These are phyloP conservation scores for Invenusta paracnida DNA, from an alignment of 2,888 invertebrate species.

Conservation along the genomic window DNA sequence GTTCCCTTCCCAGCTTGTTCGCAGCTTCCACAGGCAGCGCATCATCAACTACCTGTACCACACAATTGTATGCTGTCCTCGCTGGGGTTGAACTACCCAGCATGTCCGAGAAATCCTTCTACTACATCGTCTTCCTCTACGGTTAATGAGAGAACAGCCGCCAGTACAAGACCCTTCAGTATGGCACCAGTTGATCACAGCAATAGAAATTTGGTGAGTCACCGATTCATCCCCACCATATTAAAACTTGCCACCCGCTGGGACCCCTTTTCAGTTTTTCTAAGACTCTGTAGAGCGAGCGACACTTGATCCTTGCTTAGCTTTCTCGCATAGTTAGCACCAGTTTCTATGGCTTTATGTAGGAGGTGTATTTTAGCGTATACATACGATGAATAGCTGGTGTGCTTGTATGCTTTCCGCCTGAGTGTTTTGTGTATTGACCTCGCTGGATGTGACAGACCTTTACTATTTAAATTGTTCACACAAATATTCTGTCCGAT, in stretches of 20 bases:
- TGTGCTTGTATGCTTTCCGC: too few relatives aligned
- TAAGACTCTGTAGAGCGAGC: neutral
- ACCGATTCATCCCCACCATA: neutral
- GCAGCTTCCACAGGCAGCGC: neutral
- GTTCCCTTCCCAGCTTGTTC: neutral
- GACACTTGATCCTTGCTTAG: constrained; percentile 26
- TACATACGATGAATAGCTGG: too few relatives aligned
- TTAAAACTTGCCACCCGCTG: neutral
- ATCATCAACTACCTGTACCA: neutral
- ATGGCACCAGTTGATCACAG: neutral
- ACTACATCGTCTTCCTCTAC: neutral
- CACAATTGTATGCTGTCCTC: constrained; percentile 18
- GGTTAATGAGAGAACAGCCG: neutral
- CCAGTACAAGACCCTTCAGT: neutral
- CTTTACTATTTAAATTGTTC: too few relatives aligned
- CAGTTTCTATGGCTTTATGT: too few relatives aligned
- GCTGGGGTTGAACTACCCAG: neutral
- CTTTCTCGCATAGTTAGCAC: too few relatives aligned
- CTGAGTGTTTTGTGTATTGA: too few relatives aligned
- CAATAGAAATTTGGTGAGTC: constrained; percentile 13
- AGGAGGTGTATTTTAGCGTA: neutral
- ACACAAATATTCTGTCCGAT: too few relatives aligned
- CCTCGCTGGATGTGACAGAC: too few relatives aligned
- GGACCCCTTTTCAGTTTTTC: neutral
- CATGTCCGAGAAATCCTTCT: neutral